Conservation (phyloP, 2,888 invertebrate species). For the Pseudococcus jackbeardsleyi region DNA sequence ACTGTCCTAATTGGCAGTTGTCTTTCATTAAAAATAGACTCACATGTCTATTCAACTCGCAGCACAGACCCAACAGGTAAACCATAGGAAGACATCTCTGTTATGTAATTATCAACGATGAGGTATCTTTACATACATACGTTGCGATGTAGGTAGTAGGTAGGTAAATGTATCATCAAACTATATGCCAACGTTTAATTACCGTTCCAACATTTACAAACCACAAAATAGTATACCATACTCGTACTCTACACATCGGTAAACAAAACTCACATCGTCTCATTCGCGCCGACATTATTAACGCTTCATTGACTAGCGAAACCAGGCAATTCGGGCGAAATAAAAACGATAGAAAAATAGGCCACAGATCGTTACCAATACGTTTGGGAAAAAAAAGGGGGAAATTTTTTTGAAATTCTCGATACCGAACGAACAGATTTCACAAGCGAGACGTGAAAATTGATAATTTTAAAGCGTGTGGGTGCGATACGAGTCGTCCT, state of each 20-base stretch:
- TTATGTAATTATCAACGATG: slow-evolving; percentile 20
- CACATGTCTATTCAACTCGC: slow-evolving; percentile 25
- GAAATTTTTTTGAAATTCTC: not conserved
- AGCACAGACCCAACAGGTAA: slow-evolving; percentile 41
- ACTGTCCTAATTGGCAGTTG: slow-evolving; percentile 59
- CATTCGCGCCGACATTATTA: not conserved
- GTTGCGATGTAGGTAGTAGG: not conserved
- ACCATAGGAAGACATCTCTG: slow-evolving; percentile 1
- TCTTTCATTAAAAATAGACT: slow-evolving; percentile 55
- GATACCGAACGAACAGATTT: not conserved
- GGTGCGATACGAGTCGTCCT: not conserved
- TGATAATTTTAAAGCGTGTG: not conserved
- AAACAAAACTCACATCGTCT: slow-evolving; percentile 20
- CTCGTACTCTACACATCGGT: not conserved
- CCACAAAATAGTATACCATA: not conserved
- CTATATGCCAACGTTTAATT: slow-evolving; percentile 40
- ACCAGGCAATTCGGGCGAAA: not conserved
- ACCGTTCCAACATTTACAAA: not conserved
- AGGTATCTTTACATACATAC: not conserved
- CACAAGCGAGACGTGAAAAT: slow-evolving; percentile 17
- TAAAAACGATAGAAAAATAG: not conserved
- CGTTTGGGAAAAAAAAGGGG: not conserved
- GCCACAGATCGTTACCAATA: not conserved
- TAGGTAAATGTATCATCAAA: not conserved
- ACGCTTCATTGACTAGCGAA: not conserved